Evolutionary conservation across 2,888 invertebrate genomes (phyloP), one percentile per base, ranked within the genome.

Genomic region (Agrotis ipsilon): DNA sequence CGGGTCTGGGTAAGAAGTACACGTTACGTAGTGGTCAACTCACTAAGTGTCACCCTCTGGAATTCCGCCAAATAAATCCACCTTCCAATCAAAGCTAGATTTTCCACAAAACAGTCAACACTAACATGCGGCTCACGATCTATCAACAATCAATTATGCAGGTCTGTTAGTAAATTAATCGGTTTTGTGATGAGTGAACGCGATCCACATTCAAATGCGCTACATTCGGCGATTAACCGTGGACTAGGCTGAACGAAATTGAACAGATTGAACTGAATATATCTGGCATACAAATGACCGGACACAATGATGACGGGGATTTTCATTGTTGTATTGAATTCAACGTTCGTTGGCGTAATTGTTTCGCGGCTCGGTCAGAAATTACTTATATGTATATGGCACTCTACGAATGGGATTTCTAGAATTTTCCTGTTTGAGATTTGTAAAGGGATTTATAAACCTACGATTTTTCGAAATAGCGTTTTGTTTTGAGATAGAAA

Each of bases 121-220:
- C 32, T 32, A 19, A 24, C 48, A 39, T 62, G 7, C 21, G 18
- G 39, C 24, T 58, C 27, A 5, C 62, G 58, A 49, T 51, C 65
- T n/a, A 45, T 68, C 75, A 80, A 54, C 65, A 79, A 57, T 55
- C 68, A 79, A 63, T 75, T 82, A 59, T 57, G 11, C 59, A 65
- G 43, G 49, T 60, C 54, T 57, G 57, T 51, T 55, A 68, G 45
- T 59, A 54, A 78, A 75, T 66, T 82, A 71, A 80, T 82, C 65
- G 57, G 49, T 49, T 75, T 82, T 79, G 52, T 72, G 67, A 67
- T 60, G 82, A 72, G 24, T n/a, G 60, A 60, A 68, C 71, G 55
- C 11, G 59, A 66, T 54, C 27, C 16, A 16, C 66, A 69, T 68
- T 70, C 82, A 75, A 79, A 82, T 27, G 2, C 19, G 51, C 24